A percentile compares a stretch with the other conserved stretches of the same genome.
These are phyloP conservation scores for Megalopta genalis DNA, from an alignment of 1,140 invertebrate genomes.

Conservation along the genomic window DNA sequence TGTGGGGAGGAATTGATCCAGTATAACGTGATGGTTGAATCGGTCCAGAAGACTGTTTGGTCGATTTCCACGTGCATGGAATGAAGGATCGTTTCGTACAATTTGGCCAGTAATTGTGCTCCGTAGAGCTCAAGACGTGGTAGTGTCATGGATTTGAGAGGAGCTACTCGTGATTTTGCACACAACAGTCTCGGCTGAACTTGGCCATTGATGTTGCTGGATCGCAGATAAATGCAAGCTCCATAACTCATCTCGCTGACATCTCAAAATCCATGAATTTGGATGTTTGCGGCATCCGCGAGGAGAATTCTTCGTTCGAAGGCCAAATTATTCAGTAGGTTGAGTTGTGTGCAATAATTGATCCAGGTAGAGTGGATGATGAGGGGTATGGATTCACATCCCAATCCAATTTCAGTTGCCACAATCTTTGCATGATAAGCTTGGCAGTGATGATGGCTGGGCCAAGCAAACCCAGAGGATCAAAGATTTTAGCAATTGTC, in stretches of 20 bases:
- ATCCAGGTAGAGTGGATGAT: not conserved
- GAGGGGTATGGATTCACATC: not conserved
- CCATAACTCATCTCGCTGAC: no score
- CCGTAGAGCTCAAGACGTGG: not conserved
- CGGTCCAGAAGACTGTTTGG: constrained; percentile 27
- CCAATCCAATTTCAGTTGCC: not conserved
- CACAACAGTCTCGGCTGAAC: no score
- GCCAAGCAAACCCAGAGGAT: not conserved
- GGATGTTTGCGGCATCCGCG: no score
- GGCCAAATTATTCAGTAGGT: not conserved
- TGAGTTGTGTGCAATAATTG: not conserved
- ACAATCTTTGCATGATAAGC: not conserved
- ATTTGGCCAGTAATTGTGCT: not conserved
- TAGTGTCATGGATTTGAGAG: not conserved
- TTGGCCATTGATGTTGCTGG: no score
- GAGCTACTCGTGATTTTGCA: not conserved
- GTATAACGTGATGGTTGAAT: not conserved
- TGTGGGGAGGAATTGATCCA: constrained; percentile 64
- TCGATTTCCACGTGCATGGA: not conserved
- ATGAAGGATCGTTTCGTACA: not conserved
- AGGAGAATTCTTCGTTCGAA: not conserved
- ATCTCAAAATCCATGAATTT: no score
- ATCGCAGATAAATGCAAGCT: no score
- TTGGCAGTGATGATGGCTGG: constrained; percentile 3
- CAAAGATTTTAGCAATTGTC: not conserved